Base-by-base conservation (phyloP, 2,797 vertebrate species). In the Spinibarbus caldwelli region DNA sequence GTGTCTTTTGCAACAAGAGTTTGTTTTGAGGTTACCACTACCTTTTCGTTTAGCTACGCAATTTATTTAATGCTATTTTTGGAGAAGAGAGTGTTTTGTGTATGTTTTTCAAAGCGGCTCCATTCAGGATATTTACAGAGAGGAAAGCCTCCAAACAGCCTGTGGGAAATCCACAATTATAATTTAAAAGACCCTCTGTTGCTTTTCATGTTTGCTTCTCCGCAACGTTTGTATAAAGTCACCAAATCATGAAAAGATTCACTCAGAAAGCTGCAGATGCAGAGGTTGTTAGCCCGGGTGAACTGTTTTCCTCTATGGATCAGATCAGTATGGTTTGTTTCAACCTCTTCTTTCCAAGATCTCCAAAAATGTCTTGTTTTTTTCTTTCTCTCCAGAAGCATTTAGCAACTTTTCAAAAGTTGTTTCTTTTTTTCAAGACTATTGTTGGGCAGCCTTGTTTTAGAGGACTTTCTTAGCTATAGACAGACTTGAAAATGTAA, bases 191-290 rank as follows among this genome's bases (percentile, higher is more conserved):
- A 81, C 73, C 10, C 64, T 49, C 62, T 8, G 14, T 29, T 66
- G 45, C 59, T 47, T 82, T 67, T 86, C 57, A 68, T 80, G 43
- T 78, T 73, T 73, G 34, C 59, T 81, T 43, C 41, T 67, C n/a
- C 5, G 0, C 9, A 59, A 36, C 26, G 26, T 38, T 85, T 64
- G 14, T 73, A 66, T 84, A 82, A 89, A 86, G 86, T 85, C 72
- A 73, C 41, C 73, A 78, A 82, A 76, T 85, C 62, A 76, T 86
- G 71, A 83, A 80, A 80, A 78, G 75, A 83, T 88, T 62, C n/a
- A n/a, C 43, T 47, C 43, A 41, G 70, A 76, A 82, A 84, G 47
- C n/a, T 23, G 23, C 38, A 54, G 59, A 83, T 23, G 2, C 64
- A 52, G 15, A 67, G 36, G 77, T 68, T 78, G 81, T 75, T 75